Percentiles rank a stretch among this genome's conserved stretches.
Conservation (phyloP, 2,113 vertebrate species). For the Fregetta grallaria region DNA sequence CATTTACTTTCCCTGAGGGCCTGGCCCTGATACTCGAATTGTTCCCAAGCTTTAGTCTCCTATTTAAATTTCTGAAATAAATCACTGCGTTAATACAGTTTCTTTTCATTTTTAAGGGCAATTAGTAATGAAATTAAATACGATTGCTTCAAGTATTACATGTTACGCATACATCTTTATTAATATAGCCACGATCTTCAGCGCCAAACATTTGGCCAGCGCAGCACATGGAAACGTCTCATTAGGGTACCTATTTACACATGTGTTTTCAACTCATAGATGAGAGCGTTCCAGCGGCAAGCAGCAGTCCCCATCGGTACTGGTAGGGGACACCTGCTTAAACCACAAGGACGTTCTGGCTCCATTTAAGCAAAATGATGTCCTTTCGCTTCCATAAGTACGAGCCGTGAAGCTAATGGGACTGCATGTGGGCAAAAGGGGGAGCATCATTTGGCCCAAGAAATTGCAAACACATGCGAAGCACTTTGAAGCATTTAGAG, state of each 20-base stretch:
- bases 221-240: neutral
- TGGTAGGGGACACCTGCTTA: conserved; percentile 40
- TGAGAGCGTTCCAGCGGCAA: neutral
- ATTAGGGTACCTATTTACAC: conserved; percentile 54
- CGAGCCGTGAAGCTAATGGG: conserved; percentile 20
- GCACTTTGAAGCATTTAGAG: neutral
- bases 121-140: conserved; percentile 52
- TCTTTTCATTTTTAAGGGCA: conserved; percentile 51
- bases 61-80: conserved; percentile 45
- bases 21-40: conserved; percentile 1
- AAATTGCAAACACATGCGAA: neutral
- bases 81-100: neutral
- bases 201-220: neutral
- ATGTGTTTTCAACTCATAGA: conserved; percentile 12
- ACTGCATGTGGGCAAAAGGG: neutral
- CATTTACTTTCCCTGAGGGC: conserved; percentile 14
- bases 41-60: neutral
- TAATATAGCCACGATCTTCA: neutral
- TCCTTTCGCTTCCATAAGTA: neutral
- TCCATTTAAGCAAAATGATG: conserved; percentile 19
- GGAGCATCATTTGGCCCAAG: neutral
- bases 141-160: neutral
- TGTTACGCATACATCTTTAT: neutral
- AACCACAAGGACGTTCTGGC: conserved; percentile 15
- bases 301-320: neutral